Percentiles rank a stretch among this genome's conserved stretches.
Conservation (phyloP, 2,113 vertebrate species). For the Vanacampus margaritifer region DNA sequence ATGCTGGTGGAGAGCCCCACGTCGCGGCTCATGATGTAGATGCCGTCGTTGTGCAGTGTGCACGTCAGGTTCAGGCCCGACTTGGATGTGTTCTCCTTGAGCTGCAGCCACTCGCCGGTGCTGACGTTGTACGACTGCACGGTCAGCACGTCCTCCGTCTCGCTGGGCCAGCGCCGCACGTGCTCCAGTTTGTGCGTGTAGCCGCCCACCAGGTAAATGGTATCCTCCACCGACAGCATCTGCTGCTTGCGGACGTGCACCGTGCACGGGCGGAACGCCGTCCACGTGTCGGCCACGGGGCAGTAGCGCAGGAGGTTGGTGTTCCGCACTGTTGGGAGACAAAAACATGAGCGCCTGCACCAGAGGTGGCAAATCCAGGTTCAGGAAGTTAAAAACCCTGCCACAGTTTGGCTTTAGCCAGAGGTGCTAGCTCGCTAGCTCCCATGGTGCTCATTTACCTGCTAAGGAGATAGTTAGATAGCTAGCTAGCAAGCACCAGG, state of each 20-base stretch:
- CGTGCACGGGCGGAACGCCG: conserved; percentile 77
- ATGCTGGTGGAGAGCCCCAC: conserved; percentile 82
- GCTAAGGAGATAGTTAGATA: no score
- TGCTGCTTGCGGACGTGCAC: conserved; percentile 94
- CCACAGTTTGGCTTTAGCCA: no score
- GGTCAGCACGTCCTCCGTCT: conserved; percentile 83
- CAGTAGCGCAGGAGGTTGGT: conserved; percentile 88
- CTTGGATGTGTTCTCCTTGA: conserved; percentile 89
- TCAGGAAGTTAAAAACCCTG: no score
- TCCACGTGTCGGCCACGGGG: conserved; percentile 83
- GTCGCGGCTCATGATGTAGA: conserved; percentile 93
- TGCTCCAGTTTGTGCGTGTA: conserved; percentile 82
- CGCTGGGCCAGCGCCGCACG: conserved; percentile 68
- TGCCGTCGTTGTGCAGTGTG: conserved; percentile 88
- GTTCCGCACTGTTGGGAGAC: conserved; percentile 80
- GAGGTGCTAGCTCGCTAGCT: no score
- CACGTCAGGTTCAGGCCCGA: conserved; percentile 93
- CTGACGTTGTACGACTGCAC: conserved; percentile 87
- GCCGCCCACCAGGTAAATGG: conserved; percentile 91
- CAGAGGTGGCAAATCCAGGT: no score
- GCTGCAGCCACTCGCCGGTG: conserved; percentile 84
- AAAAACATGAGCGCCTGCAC: neutral
- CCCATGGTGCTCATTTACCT: no score
- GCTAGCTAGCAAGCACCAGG: no score
- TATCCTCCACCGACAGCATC: conserved; percentile 95